Conservation (phyloP, 2,888 invertebrate genomes). For the Lymantria dispar region DNA sequence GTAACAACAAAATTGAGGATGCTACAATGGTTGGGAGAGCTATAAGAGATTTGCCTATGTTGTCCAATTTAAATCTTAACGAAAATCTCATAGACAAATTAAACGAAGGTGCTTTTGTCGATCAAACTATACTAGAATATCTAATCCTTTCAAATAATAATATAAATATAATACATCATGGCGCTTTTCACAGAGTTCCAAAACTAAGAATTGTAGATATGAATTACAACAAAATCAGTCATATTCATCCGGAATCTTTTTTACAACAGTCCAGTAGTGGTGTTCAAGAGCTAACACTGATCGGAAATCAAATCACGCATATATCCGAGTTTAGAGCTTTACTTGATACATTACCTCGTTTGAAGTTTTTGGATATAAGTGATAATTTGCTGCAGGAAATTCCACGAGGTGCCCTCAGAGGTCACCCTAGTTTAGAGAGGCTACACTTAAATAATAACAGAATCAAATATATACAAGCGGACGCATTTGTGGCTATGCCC, state of each 20-base stretch:
- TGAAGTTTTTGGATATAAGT: conserved; percentile 90
- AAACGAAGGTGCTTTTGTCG: conserved; percentile 90
- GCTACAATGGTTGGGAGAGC: conserved; percentile 92
- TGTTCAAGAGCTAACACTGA: conserved; percentile 89
- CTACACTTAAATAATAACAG: conserved; percentile 91
- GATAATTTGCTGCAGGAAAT: conserved; percentile 89
- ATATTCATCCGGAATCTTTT: conserved; percentile 92
- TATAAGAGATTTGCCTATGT: conserved; percentile 87
- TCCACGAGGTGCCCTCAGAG: conserved; percentile 89
- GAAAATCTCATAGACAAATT: conserved; percentile 87
- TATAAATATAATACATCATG: conserved; percentile 89
- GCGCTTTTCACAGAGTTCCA: conserved; percentile 91
- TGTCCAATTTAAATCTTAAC: conserved; percentile 87
- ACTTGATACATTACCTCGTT: conserved; percentile 88
- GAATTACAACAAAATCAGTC: conserved; percentile 88
- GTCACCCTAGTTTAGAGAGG: conserved; percentile 90
- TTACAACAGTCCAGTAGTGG: conserved; percentile 87
- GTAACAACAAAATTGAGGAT: conserved; percentile 88
- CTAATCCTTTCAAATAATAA: conserved; percentile 87
- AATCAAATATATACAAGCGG: conserved; percentile 87
- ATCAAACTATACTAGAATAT: conserved; percentile 86
- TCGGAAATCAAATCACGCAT: conserved; percentile 89
- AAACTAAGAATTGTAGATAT: conserved; percentile 87
- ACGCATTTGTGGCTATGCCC: conserved; percentile 92
- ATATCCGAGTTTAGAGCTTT: conserved; percentile 88